These are phyloP conservation scores for Micrasema minimum DNA, from an alignment of 1,140 invertebrate species.

Conservation along the genomic window DNA sequence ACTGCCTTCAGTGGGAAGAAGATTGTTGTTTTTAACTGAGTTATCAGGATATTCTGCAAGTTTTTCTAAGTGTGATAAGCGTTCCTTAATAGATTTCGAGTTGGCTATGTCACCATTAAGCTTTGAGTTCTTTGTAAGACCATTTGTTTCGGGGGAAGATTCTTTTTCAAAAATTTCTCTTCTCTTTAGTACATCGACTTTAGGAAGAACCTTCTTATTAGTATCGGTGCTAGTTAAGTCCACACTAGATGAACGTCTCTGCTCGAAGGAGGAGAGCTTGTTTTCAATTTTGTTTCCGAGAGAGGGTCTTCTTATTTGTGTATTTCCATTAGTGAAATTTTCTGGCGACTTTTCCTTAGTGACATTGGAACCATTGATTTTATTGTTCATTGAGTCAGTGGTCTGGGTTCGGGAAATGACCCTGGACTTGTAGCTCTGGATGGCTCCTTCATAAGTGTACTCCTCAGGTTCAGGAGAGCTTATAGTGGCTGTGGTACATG, in stretches of 20 bases:
- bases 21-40: constrained; percentile 63
- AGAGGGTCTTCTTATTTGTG: constrained; percentile 63
- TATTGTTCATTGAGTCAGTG: constrained; percentile 61
- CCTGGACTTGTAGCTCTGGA: constrained; percentile 83
- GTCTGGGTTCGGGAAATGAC: constrained; percentile 67
- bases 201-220: constrained; percentile 73
- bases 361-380: constrained; percentile 57
- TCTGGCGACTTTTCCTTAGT: constrained; percentile 63
- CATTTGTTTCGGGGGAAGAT: constrained; percentile 62
- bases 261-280: constrained; percentile 66
- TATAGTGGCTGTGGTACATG: constrained; percentile 69
- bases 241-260: constrained; percentile 56
- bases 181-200: constrained; percentile 84
- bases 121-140: constrained; percentile 55
- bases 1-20: constrained; percentile 71
- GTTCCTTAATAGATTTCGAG: constrained; percentile 76
- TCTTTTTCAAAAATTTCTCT: constrained; percentile 84
- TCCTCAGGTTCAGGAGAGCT: constrained; percentile 76
- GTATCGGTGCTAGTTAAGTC: constrained; percentile 56
- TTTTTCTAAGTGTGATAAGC: constrained; percentile 74
- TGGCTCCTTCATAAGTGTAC: constrained; percentile 88
- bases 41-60: constrained; percentile 62
- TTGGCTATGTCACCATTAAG: constrained; percentile 70
- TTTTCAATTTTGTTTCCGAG: constrained; percentile 67
- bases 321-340: constrained; percentile 59